A percentile compares a stretch with the other conserved stretches of the same genome.
Conservation (phyloP, 2,113 vertebrate genomes). For the Probosciger aterrimus region DNA sequence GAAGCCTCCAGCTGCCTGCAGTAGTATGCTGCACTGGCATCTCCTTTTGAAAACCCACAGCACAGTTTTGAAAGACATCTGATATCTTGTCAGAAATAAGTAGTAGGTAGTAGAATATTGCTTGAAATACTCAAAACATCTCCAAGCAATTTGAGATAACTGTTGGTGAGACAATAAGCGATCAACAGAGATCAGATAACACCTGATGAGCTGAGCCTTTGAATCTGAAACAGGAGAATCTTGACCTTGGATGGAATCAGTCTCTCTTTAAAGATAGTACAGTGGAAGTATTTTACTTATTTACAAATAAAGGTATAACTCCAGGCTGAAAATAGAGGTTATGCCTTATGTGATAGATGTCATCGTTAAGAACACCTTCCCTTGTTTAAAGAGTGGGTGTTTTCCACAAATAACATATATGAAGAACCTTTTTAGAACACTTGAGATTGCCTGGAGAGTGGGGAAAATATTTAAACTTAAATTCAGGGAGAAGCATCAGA, state of each 20-base stretch:
- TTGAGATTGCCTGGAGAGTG: neutral
- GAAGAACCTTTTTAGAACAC: neutral
- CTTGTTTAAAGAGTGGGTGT: neutral
- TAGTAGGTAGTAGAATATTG: neutral
- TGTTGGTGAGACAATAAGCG: neutral
- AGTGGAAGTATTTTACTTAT: neutral
- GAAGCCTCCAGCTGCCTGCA: neutral
- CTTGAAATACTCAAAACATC: neutral
- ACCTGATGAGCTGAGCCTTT: neutral
- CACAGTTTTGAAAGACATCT: neutral
- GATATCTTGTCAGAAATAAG: neutral
- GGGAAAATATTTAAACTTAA: neutral
- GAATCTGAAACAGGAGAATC: neutral
- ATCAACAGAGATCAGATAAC: neutral
- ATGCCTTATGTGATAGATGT: too few relatives aligned
- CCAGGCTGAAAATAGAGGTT: neutral
- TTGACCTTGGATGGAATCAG: neutral
- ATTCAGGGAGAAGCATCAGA: neutral
- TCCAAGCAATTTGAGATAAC: neutral
- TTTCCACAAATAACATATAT: neutral
- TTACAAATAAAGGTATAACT: neutral
- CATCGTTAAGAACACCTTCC: neutral
- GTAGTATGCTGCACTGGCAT: neutral
- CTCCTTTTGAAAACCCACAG: neutral
- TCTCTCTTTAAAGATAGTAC: neutral